Evolutionary conservation across 2,113 vertebrate species (phyloP), one percentile per base, ranked within the genome.

Genomic region (Gambusia affinis): DNA sequence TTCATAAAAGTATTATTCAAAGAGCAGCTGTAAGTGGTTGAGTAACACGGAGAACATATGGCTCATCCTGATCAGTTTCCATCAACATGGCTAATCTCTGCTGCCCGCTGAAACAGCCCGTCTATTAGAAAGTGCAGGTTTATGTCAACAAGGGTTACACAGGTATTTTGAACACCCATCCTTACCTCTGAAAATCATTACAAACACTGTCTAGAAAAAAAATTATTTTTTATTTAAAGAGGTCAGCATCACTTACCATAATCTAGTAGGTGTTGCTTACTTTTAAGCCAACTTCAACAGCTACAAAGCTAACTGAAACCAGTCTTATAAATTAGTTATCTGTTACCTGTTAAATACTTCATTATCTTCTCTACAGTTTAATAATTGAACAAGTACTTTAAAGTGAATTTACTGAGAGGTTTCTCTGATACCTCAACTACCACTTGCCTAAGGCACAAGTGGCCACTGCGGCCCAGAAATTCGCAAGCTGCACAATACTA

Each of bases 1-100:
- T 77, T 87, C 66, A 61, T 87, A 84, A 91, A 64, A 70, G 79
- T 72, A 42, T 87, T 89, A 85, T 51, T 76, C 39, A 83, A 75
- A 67, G 71, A 87, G 76, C 87, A 90, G 89, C 90, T 91, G 87
- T 63, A 72, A 60, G 77, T 80, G 73, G 78, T 90, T 92, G 70
- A 86, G 79, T 85, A 87, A 88, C 77, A 17, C 54, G 67, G 42
- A 24, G 78, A 80, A 76, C 80, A 90, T 87, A 85, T 82, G 89
- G 76, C 60, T 72, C 75, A 72, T 75, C 76, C 83, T 71, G 77
- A 70, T 86, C 81, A 33, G 1, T 83, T 87, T 86, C 79, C 78
- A 74, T 81, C 83, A 88, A 76, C 89, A 90, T 17, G 35, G 22
- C 65, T 89, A 80, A 88, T 87, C 89, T 75, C 54, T 64, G 17